phyloP scores from a whole-genome alignment of 37 sponge, comb jelly and placozoan species.

The Bolinopsis microptera region DNA sequence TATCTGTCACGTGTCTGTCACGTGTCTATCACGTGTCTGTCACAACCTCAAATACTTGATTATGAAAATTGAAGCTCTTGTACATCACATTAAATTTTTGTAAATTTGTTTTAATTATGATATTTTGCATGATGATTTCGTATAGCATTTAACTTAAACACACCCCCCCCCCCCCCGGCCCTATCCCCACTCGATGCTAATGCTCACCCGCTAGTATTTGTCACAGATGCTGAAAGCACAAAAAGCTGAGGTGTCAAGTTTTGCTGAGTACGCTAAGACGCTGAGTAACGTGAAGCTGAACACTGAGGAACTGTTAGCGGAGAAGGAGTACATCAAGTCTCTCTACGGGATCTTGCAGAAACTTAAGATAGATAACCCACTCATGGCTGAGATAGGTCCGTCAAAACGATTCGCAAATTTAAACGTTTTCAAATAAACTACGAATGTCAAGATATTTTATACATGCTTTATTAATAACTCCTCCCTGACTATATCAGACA shows the following conservation, averaged over 20 bases:
- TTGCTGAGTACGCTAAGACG: slow-evolving; percentile 61
- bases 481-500: not conserved
- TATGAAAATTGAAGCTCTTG: too few relatives aligned
- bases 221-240: slow-evolving; percentile 57
- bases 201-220: not conserved
- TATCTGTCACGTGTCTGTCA: too few relatives aligned
- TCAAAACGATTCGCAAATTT: too few relatives aligned
- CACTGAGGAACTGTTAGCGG: not conserved
- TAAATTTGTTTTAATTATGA: too few relatives aligned
- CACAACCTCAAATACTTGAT: too few relatives aligned
- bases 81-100: too few relatives aligned
- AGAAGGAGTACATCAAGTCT: slow-evolving; percentile 48
- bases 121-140: too few relatives aligned
- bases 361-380: slow-evolving; percentile 34
- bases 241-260: slow-evolving; percentile 30
- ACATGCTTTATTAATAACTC: not conserved
- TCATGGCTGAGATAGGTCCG: slow-evolving; percentile 58
- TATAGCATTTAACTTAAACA: too few relatives aligned
- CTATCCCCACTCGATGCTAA: not conserved
- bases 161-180: too few relatives aligned
- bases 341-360: slow-evolving; percentile 10
- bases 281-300: slow-evolving; percentile 39
- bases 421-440: too few relatives aligned
- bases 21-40: too few relatives aligned
- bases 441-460: too few relatives aligned